Evolutionary conservation across 2,888 invertebrate genomes (phyloP), one percentile per base, ranked within the genome.

Genomic region (Chrysopilus asiliformis): DNA sequence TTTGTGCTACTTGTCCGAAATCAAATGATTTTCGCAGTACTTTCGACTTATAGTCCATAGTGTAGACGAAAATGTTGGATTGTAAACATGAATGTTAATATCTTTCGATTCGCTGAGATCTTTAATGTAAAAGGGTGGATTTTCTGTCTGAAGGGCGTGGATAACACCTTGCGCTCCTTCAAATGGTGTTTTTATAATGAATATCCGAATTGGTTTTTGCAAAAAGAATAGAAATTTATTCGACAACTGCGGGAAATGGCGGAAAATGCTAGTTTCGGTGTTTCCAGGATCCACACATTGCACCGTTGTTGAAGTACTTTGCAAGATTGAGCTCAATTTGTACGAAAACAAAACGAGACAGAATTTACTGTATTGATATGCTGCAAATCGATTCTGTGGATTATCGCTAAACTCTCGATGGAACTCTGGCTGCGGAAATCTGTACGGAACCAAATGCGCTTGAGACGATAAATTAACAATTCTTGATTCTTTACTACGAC

Each of bases 401-500:
- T 32, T 32, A 32, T 45, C 43, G 22, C 32, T 35, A 27, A 30
- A 42, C 15, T 12, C 13, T 17, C 30, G 17, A 39, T 45, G 45
- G 26, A 39, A 42, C 34, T 43, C 39, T n/a, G 36, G 35, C 25
- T 41, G 32, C 9, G 43, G 43, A 28, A 36, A 35, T 4, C 28
- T 24, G 8, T 32, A 20, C 4, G 30, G 16, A 9, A 16, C 13
- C 15, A 34, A 45, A 46, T 68, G 67, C 9, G 60, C 60, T 45
- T 63, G 58, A 8, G 65, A 66, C 10, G 58, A 50, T 24, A 70
- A 58, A 47, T 68, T 68, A 30, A 71, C 51, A 39, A 71, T 64
- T 27, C 69, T 53, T 25, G 60, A 31, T 8, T 36, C 55, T 27
- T 58, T 53, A 18, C 55, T 55, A 8, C 64, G 53, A 39, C 58